Conservation (phyloP, 23 tunicate genomes). For the Ascidia mentula region DNA sequence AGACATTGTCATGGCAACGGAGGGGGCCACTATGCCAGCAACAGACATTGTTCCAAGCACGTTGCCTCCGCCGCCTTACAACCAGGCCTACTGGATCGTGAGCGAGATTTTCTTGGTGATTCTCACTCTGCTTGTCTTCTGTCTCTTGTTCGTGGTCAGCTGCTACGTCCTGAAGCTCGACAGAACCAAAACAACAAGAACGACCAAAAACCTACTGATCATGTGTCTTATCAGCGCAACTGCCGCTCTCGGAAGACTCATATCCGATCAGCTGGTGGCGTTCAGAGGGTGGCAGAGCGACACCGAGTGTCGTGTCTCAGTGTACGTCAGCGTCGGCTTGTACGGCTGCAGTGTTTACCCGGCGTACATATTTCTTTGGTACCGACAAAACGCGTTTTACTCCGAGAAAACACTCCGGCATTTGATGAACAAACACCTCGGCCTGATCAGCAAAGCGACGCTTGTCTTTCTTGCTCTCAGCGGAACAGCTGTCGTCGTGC, state of each 20-base stretch:
- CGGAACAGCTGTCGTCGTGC: conserved; percentile 27
- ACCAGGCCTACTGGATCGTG: conserved; percentile 57
- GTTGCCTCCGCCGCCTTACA: conserved; percentile 38
- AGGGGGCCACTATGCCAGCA: neutral
- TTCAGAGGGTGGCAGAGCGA: conserved; percentile 64
- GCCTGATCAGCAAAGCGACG: conserved; percentile 40
- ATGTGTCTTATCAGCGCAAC: neutral
- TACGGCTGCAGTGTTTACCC: conserved; percentile 28
- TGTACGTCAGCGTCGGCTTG: conserved; percentile 37
- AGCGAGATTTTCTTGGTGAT: conserved; percentile 37
- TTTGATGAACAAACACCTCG: conserved; percentile 15
- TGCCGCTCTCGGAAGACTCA: conserved; percentile 17
- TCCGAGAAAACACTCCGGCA: conserved; percentile 25
- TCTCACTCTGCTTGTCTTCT: conserved; percentile 30
- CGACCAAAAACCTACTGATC: neutral
- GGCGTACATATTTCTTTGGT: conserved; percentile 65
- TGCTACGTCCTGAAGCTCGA: conserved; percentile 8
- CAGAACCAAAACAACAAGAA: neutral
- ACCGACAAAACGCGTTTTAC: conserved; percentile 64
- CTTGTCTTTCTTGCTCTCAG: conserved; percentile 18
- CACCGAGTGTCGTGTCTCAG: conserved; percentile 17
- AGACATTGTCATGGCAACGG: neutral
- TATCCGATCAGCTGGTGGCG: conserved; percentile 54
- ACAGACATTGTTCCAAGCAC: neutral
- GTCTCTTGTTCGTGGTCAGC: conserved; percentile 27